Base-by-base conservation (phyloP, 2,888 invertebrate genomes). In the Parthenolecanium corni region DNA sequence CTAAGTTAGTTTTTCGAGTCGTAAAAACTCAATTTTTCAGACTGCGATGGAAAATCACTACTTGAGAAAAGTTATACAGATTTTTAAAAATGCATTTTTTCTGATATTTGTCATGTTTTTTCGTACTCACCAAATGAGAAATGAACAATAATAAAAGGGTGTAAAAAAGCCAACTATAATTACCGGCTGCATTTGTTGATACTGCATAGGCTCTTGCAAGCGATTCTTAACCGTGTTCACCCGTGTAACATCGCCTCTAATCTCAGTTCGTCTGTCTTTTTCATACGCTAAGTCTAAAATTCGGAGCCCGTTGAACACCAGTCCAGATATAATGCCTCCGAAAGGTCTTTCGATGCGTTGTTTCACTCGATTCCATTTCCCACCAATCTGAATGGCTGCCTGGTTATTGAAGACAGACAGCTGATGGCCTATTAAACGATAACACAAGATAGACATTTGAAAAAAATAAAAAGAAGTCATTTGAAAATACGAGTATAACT, bases 351-450 rank as follows among this genome's bases (percentile, higher is more conserved):
- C 85, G 53, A 89, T 82, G 66, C 80, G 74, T 58, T 80, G 81
- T 69, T 83, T 83, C 56, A 82, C 80, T 64, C 78, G 75, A 66
- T 84, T 84, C 76, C 84, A 84, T 71, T 84, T 83, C 0, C 94
- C 94, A 4, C 95, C 95, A 25, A 94, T 82, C 69, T 89, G 87
- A 46, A 95, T 84, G 49, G 84, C 84, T 1, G 91, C 85, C 80
- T 93, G 92, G 71, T 87, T 86, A 76, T 95, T 94, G 79, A 95
- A 94, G 36, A 91, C 87, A 61, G 83, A 83, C 52, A 87, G 82
- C 68, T 90, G 89, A 68, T 84, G 84, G 14, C 89, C 90, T 89
- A 74, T 3, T 74, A 75, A 18, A 23, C 2, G 12, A 20, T n/a
- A n/a, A 2, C 23, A 24, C 3, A n/a, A 36, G 11, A 62, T n/a